Evolutionary conservation across 2,113 vertebrate species (phyloP), one percentile per base, ranked within the genome.

Genomic region (Chaetorhynchus papuensis): DNA sequence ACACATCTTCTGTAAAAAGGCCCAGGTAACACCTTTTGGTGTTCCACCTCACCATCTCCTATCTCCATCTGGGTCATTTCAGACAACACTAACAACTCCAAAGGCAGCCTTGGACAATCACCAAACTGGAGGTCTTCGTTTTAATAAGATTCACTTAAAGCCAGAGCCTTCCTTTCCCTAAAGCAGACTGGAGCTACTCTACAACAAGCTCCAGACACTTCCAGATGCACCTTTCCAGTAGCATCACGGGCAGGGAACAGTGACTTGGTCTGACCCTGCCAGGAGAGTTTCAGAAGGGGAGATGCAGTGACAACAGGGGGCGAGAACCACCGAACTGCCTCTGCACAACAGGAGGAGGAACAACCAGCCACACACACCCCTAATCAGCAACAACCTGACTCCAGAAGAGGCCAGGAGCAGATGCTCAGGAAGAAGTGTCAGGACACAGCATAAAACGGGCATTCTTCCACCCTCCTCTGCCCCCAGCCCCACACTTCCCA

Each of bases 341-440:
- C 41, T 61, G 21, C 50, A 56, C 33, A 17, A 5, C 65, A 52
- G 24, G 74, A 39, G 39, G 39, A 39, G 33, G n/a, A 68, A 56
- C 19, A 39, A 13, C 22, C 23, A 66, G 8, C 21, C 41, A 2
- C 41, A 24, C 0, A 1, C 2, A 21, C 4, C 18, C 44, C 30
- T 5, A n/a, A 6, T 16, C 47, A 35, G 5, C 56, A 47, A 20
- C 0, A 33, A 9, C 9, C 75, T 24, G 17, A 17, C 79, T 39
- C 22, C 50, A 87, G 26, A 37, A 49, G 15, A 49, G 57, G 14
- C 44, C 22, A 21, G 18, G 1, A 47, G 41, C 74, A 52, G 39
- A 37, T 6, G 9, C 65, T 52, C 7, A 14, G 33, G 37, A 66
- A 83, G 63, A 45, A 44, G 31, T 5, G 1, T 0, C 39, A 47